Base-by-base conservation (phyloP, 1,140 invertebrate genomes). In the Polyergus mexicanus region DNA sequence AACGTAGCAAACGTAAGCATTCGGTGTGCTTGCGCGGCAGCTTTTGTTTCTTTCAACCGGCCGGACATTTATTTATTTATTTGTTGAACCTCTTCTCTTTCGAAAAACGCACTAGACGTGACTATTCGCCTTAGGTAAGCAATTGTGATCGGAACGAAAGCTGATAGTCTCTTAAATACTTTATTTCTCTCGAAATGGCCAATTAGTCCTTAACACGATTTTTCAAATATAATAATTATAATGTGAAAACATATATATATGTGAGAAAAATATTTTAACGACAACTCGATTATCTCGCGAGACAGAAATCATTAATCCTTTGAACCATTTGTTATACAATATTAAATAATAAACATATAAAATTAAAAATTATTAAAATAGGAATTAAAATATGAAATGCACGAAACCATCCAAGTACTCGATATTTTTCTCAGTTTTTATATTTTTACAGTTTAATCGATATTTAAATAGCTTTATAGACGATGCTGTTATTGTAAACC, bases 11-110 rank as follows among this genome's bases (percentile, higher is more conserved):
- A 58, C 28, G 77, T 41, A 47, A 51, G 47, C 47, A 56, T 66
- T 78, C 32, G 63, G 13, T 16, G 63, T 81, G 77, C 77, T 81
- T 71, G 65, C 65, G 66, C 54, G 16, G 68, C 66, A 32, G 54
- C 54, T 60, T 83, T 58, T 83, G 56, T 74, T 74, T 83, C 41
- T 41, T 47, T 62, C 38, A 44, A 47, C 54, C 38, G n/a, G 28
- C 10, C n/a, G 78, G 68, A 83, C 78, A 74, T 83, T 83, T 74
- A 83, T 83, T 83, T 74, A 83, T 83, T 83, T 83, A 83, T 80
- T 63, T 83, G 68, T 56, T 13, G 78, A 60, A 74, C 4, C 35
- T 60, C 54, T 60, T n/a, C 16, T 51, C 58, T 25, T 5, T 51
- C 58, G 78, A 63, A 69, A 77, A 88, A 71, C 71, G 66, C 25